Evolutionary conservation across 2,797 vertebrate genomes (phyloP).

Genomic region (Odontamblyopus rebecca): DNA sequence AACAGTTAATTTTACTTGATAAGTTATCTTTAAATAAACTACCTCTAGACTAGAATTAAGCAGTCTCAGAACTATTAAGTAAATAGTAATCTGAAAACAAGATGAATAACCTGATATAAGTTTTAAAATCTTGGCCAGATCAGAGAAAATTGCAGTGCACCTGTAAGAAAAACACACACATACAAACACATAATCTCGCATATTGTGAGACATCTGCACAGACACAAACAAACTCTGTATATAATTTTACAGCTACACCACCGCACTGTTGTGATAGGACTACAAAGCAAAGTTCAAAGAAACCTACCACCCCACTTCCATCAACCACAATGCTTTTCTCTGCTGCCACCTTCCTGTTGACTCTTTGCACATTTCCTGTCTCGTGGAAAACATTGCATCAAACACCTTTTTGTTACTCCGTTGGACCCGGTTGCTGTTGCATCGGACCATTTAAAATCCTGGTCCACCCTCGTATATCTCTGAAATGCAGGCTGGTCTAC

Average conservation of each 20-base stretch:
- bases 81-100: no score
- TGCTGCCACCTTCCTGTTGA: constrained; percentile 59
- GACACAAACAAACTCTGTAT: background rate
- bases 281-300: constrained; percentile 31
- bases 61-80: no score
- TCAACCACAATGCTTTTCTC: constrained; percentile 25
- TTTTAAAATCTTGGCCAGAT: no score
- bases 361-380: constrained; percentile 50
- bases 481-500: constrained; percentile 36
- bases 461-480: constrained; percentile 14
- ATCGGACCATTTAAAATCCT: constrained; percentile 14
- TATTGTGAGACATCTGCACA: background rate
- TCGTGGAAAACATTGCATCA: constrained; percentile 8
- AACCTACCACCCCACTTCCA: background rate
- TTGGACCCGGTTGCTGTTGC: constrained; percentile 5
- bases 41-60: no score
- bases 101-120: no score
- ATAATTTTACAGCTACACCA: background rate
- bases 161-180: no score
- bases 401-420: background rate
- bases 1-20: no score
- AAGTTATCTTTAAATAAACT: no score
- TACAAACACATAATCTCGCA: no score
- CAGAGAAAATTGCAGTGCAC: no score
- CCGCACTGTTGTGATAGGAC: constrained; percentile 17